phyloP scores from a whole-genome alignment of 2,113 vertebrate genomes.

The Lagopus muta region DNA sequence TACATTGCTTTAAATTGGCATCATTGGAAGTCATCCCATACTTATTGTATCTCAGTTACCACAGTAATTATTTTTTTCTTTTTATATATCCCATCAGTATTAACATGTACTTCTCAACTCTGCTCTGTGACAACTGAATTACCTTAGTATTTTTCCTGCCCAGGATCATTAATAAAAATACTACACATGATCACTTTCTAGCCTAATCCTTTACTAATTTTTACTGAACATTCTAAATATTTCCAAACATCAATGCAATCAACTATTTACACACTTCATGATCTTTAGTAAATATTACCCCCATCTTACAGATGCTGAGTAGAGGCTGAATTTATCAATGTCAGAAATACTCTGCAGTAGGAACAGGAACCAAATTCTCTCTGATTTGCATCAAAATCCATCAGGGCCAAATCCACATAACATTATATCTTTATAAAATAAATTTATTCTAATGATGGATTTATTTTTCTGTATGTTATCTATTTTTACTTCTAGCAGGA shows the following conservation, averaged over 20 bases:
- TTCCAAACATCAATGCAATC: background rate
- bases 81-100: background rate
- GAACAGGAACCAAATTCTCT: background rate
- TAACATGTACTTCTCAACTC: background rate
- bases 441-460: background rate
- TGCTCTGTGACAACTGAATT: background rate
- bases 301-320: background rate
- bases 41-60: background rate
- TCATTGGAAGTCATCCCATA: fast-evolving
- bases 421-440: background rate
- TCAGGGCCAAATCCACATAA: background rate
- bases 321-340: background rate
- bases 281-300: background rate
- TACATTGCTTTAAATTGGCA: background rate
- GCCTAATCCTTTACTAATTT: background rate
- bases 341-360: background rate
- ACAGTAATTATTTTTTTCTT: background rate
- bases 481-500: background rate
- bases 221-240: background rate
- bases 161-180: background rate
- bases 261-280: background rate
- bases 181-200: background rate
- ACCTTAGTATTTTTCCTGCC: background rate
- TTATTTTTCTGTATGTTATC: background rate
- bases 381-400: background rate